Percentiles rank a stretch among this genome's conserved stretches.
Conservation (phyloP, 2,888 invertebrate species). For the Plutella xylostella region DNA sequence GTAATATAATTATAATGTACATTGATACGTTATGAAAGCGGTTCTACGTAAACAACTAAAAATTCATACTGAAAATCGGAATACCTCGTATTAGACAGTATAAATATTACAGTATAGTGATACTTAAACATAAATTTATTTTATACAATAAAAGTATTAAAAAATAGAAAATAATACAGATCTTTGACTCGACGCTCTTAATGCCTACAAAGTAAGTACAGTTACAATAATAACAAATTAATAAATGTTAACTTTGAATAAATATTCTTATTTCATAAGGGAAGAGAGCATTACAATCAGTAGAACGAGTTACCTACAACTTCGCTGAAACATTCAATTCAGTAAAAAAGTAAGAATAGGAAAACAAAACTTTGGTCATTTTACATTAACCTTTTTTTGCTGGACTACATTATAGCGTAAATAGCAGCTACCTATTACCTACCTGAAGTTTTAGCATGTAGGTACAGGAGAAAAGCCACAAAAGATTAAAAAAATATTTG, state of each 20-base stretch:
- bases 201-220: constrained; percentile 55
- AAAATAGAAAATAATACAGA: constrained; percentile 70
- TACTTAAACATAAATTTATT: constrained; percentile 33
- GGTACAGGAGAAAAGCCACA: no score
- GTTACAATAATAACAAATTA: constrained; percentile 53
- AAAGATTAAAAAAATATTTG: no score
- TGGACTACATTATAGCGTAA: no score
- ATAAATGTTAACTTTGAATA: constrained; percentile 58
- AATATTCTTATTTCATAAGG: constrained; percentile 53
- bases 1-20: constrained; percentile 35
- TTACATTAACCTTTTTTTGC: no score
- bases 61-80: constrained; percentile 55
- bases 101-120: constrained; percentile 55
- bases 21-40: constrained; percentile 42
- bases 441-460: no score
- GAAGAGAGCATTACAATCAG: constrained; percentile 44
- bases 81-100: constrained; percentile 67
- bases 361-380: no score
- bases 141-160: constrained; percentile 65
- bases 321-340: no score
- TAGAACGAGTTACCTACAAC: constrained; percentile 19
- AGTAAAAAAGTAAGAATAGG: no score
- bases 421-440: no score
- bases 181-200: constrained; percentile 68
- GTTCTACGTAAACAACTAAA: constrained; percentile 40